phyloP scores from a whole-genome alignment of 2,797 vertebrate species.

The Anabacerthia variegaticeps region DNA sequence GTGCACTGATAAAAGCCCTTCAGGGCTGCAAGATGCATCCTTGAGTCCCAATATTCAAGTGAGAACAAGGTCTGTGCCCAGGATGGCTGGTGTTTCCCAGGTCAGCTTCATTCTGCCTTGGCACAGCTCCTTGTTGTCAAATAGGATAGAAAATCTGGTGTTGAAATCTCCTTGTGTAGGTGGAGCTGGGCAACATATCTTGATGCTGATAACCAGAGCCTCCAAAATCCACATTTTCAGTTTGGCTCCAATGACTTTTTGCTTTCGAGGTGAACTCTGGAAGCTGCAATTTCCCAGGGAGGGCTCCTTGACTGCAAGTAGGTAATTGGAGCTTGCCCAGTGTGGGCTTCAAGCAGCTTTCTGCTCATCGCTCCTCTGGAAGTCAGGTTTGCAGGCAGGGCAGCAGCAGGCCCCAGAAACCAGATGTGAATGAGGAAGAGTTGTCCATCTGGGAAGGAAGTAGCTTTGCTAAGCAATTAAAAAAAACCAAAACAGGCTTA shows the following conservation, averaged over 20 bases:
- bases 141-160: background rate
- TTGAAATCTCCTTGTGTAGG: background rate
- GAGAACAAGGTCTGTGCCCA: accelerated
- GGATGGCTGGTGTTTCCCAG: background rate
- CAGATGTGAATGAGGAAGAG: background rate
- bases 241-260: background rate
- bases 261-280: background rate
- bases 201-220: background rate
- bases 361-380: accelerated
- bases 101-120: background rate
- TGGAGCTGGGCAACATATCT: background rate
- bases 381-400: background rate
- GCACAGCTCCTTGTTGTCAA: background rate
- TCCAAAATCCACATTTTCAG: background rate
- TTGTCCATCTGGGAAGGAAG: background rate
- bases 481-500: background rate
- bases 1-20: background rate
- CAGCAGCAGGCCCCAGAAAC: background rate
- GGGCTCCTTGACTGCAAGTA: background rate
- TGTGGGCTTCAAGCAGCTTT: background rate
- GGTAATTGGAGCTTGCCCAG: background rate
- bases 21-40: background rate
- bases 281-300: background rate
- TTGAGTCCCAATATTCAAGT: background rate
- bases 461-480: background rate